Conservation (phyloP, 2,797 vertebrate species). For the Peromyscus nudipes region DNA sequence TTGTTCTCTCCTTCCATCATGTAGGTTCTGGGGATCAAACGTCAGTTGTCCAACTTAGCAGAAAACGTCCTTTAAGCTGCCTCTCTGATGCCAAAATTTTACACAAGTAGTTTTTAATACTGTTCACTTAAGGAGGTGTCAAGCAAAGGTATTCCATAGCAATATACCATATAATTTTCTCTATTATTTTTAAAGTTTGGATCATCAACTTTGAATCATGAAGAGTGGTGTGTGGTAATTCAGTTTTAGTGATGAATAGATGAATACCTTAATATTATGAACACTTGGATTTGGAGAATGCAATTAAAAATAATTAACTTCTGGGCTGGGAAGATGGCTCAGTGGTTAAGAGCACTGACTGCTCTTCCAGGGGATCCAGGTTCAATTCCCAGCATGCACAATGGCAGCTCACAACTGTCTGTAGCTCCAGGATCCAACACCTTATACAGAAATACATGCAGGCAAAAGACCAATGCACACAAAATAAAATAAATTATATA, state of each 20-base stretch:
- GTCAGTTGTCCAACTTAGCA: background rate
- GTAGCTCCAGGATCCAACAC: background rate
- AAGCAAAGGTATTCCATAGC: constrained; percentile 53
- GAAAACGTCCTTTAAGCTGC: background rate
- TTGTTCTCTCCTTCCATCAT: background rate
- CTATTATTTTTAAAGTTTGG: background rate
- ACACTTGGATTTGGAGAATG: constrained; percentile 22
- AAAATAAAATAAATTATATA: background rate
- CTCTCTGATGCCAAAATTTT: background rate
- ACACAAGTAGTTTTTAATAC: constrained; percentile 7
- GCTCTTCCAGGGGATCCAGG: background rate
- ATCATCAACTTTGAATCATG: constrained; percentile 46
- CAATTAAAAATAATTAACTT: constrained; percentile 57
- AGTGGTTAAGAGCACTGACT: background rate
- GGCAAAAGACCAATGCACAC: background rate
- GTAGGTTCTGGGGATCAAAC: background rate
- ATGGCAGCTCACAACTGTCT: background rate
- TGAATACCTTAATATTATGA: constrained; percentile 61
- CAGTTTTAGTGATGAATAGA: constrained; percentile 50
- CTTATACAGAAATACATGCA: background rate
- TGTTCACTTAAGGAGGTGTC: constrained; percentile 16
- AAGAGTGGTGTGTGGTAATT: background rate
- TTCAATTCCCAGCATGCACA: background rate
- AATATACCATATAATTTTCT: constrained; percentile 11
- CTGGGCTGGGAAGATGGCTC: background rate